A percentile compares a stretch with the other conserved stretches of the same genome.
Conservation (phyloP, 2,888 invertebrate genomes). For the Melieria omissa region DNA sequence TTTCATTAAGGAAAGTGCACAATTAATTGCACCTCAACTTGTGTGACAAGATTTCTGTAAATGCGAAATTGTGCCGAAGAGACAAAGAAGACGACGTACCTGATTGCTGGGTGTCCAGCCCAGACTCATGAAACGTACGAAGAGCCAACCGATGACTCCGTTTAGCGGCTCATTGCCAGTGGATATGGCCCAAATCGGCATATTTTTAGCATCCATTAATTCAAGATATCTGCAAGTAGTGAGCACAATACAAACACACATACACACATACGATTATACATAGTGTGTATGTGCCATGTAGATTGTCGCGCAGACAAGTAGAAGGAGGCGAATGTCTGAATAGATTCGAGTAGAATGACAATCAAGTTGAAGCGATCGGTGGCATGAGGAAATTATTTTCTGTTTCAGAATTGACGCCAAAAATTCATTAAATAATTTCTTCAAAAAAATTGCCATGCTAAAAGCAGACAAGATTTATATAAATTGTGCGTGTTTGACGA, state of each 20-base stretch:
- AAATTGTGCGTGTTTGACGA: neutral
- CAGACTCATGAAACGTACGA: conserved; percentile 77
- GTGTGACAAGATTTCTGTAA: neutral
- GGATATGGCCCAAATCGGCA: conserved; percentile 85
- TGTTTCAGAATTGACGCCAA: no score
- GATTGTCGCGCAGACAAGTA: no score
- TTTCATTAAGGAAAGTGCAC: neutral
- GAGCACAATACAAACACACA: neutral
- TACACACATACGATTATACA: neutral
- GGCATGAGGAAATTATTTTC: no score
- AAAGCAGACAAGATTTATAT: no score
- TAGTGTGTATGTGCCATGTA: neutral
- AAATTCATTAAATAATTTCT: no score
- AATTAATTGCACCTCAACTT: neutral
- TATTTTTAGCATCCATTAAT: conserved; percentile 76
- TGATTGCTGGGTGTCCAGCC: conserved; percentile 77
- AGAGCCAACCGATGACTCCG: conserved; percentile 70
- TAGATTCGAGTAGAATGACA: no score
- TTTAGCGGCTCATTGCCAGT: conserved; percentile 91
- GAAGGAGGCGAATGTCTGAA: no score
- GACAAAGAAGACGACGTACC: conserved; percentile 58
- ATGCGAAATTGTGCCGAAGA: neutral
- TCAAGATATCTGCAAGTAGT: conserved; percentile 69
- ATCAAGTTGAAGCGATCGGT: no score
- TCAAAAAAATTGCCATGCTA: no score